Evolutionary conservation across 2,113 vertebrate genomes (phyloP).

Genomic region (Triplophysa siluroides): DNA sequence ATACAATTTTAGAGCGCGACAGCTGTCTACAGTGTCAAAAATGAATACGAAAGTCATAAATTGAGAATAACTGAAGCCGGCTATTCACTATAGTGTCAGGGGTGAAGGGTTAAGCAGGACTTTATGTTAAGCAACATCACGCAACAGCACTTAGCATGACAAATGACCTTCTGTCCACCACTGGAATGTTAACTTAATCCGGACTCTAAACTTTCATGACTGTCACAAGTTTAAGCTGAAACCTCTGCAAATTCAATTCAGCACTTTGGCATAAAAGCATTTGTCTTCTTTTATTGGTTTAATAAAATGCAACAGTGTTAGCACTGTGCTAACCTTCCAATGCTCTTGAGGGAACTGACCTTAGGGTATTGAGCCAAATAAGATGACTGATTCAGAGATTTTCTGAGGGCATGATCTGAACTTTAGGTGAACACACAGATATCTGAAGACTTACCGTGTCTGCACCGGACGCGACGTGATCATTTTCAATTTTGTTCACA

Average conservation of each 20-base stretch:
- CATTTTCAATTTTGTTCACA: too few species aligned
- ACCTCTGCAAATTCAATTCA: conserved; percentile 61
- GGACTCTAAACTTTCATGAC: conserved; percentile 57
- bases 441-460: not conserved
- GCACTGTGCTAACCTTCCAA: not conserved
- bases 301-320: conserved; percentile 13
- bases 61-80: too few species aligned
- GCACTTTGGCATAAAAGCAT: conserved; percentile 36
- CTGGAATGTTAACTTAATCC: conserved; percentile 60
- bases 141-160: conserved; percentile 65
- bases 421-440: not conserved
- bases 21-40: too few species aligned
- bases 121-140: conserved; percentile 64
- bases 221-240: conserved; percentile 66
- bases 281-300: conserved; percentile 47
- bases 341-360: not conserved
- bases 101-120: conserved; percentile 35
- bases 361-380: not conserved
- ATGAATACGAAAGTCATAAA: too few species aligned
- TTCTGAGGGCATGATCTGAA: not conserved
- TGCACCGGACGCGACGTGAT: too few species aligned
- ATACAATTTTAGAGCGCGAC: not conserved
- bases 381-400: not conserved
- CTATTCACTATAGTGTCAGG: not conserved
- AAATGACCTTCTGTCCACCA: conserved; percentile 56